phyloP scores from a whole-genome alignment of 1,140 invertebrate species.

The Lordiphosa stackelbergi region DNA sequence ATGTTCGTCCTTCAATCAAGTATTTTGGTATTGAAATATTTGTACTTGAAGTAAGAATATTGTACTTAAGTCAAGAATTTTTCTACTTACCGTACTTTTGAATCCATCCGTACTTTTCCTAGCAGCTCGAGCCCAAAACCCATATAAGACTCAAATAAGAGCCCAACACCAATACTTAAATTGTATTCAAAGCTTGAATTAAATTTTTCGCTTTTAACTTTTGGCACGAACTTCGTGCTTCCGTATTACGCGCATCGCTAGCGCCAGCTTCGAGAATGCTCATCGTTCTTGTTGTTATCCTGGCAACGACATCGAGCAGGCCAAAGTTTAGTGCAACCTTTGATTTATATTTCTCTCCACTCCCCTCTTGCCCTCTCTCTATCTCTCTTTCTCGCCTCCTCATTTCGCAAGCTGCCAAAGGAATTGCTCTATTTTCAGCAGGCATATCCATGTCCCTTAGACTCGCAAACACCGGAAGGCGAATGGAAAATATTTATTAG shows the following conservation, averaged over 20 bases:
- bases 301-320: constrained; percentile 73
- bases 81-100: too few species aligned
- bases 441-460: constrained; percentile 29
- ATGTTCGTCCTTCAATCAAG: too few species aligned
- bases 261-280: constrained; percentile 29
- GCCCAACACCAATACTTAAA: too few species aligned
- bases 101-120: too few species aligned
- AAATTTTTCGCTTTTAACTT: too few species aligned
- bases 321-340: constrained; percentile 75
- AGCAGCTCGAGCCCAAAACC: too few species aligned
- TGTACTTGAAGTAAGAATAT: too few species aligned
- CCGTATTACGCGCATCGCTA: constrained; percentile 15
- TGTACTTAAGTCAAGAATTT: too few species aligned
- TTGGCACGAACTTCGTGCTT: not conserved
- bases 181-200: too few species aligned
- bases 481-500: constrained; percentile 75
- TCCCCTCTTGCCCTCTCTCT: constrained; percentile 4
- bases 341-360: constrained; percentile 69
- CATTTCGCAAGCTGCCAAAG: constrained; percentile 32
- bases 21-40: too few species aligned
- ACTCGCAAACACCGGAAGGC: constrained; percentile 59
- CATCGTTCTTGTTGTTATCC: constrained; percentile 66
- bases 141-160: too few species aligned
- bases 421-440: constrained; percentile 67
- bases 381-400: not conserved